phyloP scores from a whole-genome alignment of 1,140 invertebrate genomes.

The Anthonomus grandis region DNA sequence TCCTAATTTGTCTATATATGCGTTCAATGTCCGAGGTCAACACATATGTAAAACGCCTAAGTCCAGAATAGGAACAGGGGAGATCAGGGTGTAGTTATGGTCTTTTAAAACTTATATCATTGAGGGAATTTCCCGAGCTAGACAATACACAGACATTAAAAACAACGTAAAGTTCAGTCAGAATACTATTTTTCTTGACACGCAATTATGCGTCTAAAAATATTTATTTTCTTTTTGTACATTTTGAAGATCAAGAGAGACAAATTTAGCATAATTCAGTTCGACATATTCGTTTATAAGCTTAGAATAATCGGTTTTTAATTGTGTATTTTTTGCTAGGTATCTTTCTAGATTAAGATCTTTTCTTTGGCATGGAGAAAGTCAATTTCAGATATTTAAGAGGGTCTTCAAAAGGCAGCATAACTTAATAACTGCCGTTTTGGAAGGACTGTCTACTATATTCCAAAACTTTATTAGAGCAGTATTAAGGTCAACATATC shows the following conservation, averaged over 20 bases:
- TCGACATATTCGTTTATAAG: not conserved
- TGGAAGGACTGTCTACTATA: not conserved
- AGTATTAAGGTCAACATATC: not conserved
- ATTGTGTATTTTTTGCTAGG: not conserved
- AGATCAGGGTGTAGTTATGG: no score
- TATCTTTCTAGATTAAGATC: constrained; percentile 1
- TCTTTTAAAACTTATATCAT: no score
- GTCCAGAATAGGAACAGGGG: no score
- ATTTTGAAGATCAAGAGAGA: not conserved
- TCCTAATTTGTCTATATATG: no score
- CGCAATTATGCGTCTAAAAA: no score
- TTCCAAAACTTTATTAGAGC: constrained; percentile 1
- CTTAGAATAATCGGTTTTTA: not conserved
- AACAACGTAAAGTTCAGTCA: no score
- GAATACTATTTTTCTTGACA: no score
- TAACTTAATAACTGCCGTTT: constrained; percentile 9
- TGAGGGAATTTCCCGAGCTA: no score
- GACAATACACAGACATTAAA: no score
- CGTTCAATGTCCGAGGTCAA: no score
- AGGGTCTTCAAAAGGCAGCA: not conserved
- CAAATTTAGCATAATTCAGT: not conserved
- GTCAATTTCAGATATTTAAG: not conserved
- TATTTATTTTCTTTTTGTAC: no score
- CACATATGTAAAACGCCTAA: no score
- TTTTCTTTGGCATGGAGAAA: not conserved